Percentiles rank a stretch among this genome's conserved stretches.
Evolutionary conservation across 2,888 invertebrate species (phyloP).

Genomic region (Caenorhabditis japonica): DNA sequence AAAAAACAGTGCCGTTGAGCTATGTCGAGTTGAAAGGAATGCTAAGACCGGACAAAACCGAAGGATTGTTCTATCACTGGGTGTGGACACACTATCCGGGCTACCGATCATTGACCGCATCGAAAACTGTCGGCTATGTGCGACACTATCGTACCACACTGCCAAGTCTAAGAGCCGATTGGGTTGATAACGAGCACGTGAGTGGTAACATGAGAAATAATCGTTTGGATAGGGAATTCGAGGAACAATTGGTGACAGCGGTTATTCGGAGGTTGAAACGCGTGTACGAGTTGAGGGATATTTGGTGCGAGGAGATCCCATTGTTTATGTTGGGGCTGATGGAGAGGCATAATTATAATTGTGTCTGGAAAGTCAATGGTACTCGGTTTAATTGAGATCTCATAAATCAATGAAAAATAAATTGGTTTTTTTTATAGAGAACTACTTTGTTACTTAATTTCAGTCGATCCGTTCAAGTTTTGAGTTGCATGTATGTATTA

Average conservation of each 20-base stretch:
- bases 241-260: not conserved
- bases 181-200: not conserved
- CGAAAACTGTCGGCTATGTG: not conserved
- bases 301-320: not conserved
- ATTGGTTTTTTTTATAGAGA: too few relatives aligned
- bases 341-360: not conserved
- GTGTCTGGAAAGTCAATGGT: too few relatives aligned
- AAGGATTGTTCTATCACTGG: slow-evolving; percentile 7
- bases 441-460: too few relatives aligned
- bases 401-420: too few relatives aligned
- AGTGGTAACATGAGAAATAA: not conserved
- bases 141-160: not conserved
- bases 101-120: not conserved
- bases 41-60: not conserved
- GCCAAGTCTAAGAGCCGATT: not conserved
- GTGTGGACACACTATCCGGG: not conserved
- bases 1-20: not conserved
- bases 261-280: not conserved
- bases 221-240: not conserved
- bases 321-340: not conserved
- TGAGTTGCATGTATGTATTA: too few relatives aligned
- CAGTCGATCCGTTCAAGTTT: too few relatives aligned
- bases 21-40: not conserved
- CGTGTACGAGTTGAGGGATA: not conserved
- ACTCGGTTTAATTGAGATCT: too few relatives aligned